phyloP scores from a whole-genome alignment of 2,113 vertebrate species.

The Zosterops lateralis region DNA sequence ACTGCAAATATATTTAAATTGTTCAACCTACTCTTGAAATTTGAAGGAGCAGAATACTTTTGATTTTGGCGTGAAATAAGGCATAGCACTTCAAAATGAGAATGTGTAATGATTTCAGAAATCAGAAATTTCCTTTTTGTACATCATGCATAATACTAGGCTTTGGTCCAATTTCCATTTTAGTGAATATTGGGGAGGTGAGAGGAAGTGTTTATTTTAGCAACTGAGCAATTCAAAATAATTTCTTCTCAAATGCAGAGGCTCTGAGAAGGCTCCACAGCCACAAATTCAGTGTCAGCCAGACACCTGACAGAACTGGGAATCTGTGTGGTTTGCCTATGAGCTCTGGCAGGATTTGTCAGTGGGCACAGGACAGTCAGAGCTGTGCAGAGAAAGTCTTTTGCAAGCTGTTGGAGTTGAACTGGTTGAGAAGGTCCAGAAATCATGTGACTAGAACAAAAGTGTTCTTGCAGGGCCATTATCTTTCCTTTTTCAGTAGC shows the following conservation, averaged over 20 bases:
- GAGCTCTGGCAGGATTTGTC: not conserved
- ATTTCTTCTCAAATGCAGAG: not conserved
- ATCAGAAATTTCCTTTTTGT: not conserved
- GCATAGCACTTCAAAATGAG: constrained; percentile 1
- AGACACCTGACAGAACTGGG: not conserved
- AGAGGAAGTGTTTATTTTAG: constrained; percentile 33
- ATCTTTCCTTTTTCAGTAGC: not conserved
- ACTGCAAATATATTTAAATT: not conserved
- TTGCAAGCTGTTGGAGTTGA: not conserved
- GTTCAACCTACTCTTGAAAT: not conserved
- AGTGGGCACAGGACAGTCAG: not conserved
- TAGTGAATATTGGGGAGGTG: not conserved
- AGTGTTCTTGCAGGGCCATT: not conserved
- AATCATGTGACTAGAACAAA: not conserved
- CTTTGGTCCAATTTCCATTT: constrained; percentile 37
- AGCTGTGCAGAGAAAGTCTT: not conserved
- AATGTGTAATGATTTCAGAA: not conserved
- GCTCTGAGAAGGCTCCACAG: not conserved
- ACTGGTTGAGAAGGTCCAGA: not conserved
- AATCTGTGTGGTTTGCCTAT: fast-evolving
- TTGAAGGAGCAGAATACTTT: not conserved
- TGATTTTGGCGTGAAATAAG: not conserved
- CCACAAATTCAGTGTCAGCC: not conserved
- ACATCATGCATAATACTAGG: not conserved
- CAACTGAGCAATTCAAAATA: not conserved